A percentile compares a stretch with the other conserved stretches of the same genome.
phyloP scores from a whole-genome alignment of 2,888 invertebrate genomes.

The Eupeodes latifasciatus region DNA sequence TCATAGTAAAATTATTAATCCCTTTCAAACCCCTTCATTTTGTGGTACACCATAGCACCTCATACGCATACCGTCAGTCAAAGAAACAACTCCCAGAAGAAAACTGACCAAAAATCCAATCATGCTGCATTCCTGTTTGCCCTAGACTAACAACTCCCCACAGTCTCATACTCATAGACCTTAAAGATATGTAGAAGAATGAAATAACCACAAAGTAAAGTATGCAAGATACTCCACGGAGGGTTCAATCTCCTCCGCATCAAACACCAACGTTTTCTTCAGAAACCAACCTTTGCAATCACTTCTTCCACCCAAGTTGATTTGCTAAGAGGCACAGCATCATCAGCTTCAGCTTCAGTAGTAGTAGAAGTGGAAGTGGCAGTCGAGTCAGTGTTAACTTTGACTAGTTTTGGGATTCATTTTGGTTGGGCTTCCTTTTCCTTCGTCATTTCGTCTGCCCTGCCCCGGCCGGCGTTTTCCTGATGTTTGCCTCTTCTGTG shows the following conservation, averaged over 20 bases:
- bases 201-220: conserved; percentile 42
- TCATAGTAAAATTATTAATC: background rate
- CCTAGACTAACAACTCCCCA: conserved; percentile 47
- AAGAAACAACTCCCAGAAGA: conserved; percentile 10
- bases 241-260: conserved; percentile 54
- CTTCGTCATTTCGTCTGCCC: background rate
- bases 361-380: background rate
- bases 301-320: background rate
- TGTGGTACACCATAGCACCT: conserved; percentile 1
- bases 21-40: background rate
- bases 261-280: background rate
- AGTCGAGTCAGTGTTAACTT: background rate
- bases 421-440: conserved; percentile 10
- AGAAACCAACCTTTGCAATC: background rate
- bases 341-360: background rate
- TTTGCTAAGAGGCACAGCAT: background rate
- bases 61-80: background rate
- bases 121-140: conserved; percentile 57
- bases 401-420: conserved; percentile 19
- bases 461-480: background rate
- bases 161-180: conserved; percentile 36
- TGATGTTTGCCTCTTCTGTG: background rate
- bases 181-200: background rate
- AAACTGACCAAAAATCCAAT: conserved; percentile 52
- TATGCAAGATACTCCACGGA: conserved; percentile 8